Percentiles rank a stretch among this genome's conserved stretches.
phyloP scores from a whole-genome alignment of 2,888 invertebrate species.

The Celastrina argiolus region DNA sequence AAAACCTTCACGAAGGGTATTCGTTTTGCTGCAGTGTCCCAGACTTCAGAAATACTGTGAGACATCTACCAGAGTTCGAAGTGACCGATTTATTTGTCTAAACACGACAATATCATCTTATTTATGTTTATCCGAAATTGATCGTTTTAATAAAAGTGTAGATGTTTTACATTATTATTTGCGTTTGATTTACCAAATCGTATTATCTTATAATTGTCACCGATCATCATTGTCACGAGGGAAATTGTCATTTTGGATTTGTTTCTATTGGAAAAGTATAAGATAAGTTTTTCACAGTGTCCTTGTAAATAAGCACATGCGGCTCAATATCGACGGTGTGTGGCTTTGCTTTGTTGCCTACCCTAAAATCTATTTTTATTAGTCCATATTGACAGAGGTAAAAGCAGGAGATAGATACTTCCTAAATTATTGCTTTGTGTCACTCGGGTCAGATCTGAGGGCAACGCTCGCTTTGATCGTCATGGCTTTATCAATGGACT shows the following conservation, averaged over 20 bases:
- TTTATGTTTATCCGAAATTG: not conserved
- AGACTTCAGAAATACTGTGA: conserved; percentile 70
- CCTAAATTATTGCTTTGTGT: not conserved
- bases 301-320: too few relatives aligned
- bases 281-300: too few relatives aligned
- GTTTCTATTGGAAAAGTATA: too few relatives aligned
- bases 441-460: not conserved
- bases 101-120: not conserved
- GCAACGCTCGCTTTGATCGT: not conserved
- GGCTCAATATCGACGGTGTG: too few relatives aligned
- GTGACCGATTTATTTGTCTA: conserved; percentile 48
- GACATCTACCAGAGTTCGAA: conserved; percentile 71
- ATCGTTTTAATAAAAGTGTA: too few relatives aligned
- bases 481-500: not conserved
- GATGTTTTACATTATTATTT: not conserved
- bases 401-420: not conserved
- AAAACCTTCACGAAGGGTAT: conserved; percentile 68
- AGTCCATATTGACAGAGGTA: too few relatives aligned
- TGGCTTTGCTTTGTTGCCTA: too few relatives aligned
- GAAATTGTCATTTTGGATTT: too few relatives aligned
- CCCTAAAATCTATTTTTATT: too few relatives aligned
- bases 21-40: conserved; percentile 79
- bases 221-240: too few relatives aligned
- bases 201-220: not conserved
- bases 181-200: not conserved